Base-by-base conservation (phyloP, 1,140 invertebrate species). In the Leptestheria dahalacensis region DNA sequence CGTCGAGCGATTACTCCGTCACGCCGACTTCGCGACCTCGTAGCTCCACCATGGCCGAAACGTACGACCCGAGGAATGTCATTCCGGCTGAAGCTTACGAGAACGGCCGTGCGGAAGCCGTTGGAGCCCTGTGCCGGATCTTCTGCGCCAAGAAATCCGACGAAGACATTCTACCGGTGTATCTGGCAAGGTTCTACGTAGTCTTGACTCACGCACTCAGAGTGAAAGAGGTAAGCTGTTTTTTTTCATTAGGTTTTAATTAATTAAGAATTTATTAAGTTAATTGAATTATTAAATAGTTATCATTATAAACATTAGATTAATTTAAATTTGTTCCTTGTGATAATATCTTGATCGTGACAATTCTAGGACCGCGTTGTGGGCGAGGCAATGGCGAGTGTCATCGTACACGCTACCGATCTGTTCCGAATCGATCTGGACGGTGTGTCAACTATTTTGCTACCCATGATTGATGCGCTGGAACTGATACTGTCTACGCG, bases 141-240 rank as follows among this genome's bases (percentile, higher is more conserved):
- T 88, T 99, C 68, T 97, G 92, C 72, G 84, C 93, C 0, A 96
- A 97, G 71, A 93, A 93, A 73, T 93, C 91, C 15, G 88, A 88
- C 29, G 96, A 99, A 75, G 85, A 91, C 68, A 92, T 99, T 62
- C 74, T 94, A 18, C 88, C 92, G 2, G 84, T 92, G 2, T 99
- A 99, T 74, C 77, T 97, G 64, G 88, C 94, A 0, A 77, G 94
- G 61, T 97, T 97, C 73, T 97, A 97, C 73, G 80, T 92, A 66
- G 87, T 90, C 10, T 73, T 99, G 63, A 84, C 88, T 64, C 85
- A 90, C 70, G 93, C 92, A 10, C 77, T 99, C 3, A 81, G 84
- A 69, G 72, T 81, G 21, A 74, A 76, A 18, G 76, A 79, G 61
- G 77, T 78, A n/a, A n/a, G n/a, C n/a, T n/a, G n/a, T n/a, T n/a